Evolutionary conservation across 2,797 vertebrate species (phyloP).

Genomic region (Cyclura pinguis): DNA sequence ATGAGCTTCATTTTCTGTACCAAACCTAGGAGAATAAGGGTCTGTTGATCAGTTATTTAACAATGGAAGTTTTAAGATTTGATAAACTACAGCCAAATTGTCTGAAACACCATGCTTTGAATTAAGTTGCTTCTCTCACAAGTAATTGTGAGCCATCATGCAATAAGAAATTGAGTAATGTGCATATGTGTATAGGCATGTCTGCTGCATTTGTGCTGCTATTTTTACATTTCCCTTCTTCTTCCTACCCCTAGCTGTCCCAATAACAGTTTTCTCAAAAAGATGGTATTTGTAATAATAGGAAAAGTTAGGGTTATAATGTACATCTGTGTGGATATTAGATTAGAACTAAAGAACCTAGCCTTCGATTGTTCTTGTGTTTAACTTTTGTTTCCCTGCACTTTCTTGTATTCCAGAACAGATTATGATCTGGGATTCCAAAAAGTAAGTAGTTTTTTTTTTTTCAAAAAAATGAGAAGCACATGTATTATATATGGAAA

Average conservation of each 20-base stretch:
- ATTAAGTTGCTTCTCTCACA: not conserved
- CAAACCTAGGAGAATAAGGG: not conserved
- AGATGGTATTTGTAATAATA: too few species aligned
- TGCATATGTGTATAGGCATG: too few species aligned
- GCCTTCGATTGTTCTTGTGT: not conserved
- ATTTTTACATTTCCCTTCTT: not conserved
- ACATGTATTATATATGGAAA: not conserved
- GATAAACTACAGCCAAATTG: not conserved
- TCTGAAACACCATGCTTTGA: not conserved
- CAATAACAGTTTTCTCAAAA: not conserved
- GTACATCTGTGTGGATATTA: not conserved
- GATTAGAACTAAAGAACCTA: not conserved
- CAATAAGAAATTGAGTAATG: not conserved
- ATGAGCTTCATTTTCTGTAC: slow-evolving; percentile 32
- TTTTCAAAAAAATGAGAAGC: too few species aligned
- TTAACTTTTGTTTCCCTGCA: not conserved
- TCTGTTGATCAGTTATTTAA: not conserved
- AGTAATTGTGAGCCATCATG: not conserved
- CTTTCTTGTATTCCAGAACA: not conserved
- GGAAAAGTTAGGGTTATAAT: not conserved
- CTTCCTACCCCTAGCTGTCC: not conserved
- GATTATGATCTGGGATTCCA: not conserved
- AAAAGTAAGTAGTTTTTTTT: too few species aligned
- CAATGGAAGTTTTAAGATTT: not conserved
- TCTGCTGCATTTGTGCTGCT: not conserved